These are phyloP conservation scores for Megalurothrips usitatus DNA, from an alignment of 2,888 invertebrate genomes.

Conservation along the genomic window DNA sequence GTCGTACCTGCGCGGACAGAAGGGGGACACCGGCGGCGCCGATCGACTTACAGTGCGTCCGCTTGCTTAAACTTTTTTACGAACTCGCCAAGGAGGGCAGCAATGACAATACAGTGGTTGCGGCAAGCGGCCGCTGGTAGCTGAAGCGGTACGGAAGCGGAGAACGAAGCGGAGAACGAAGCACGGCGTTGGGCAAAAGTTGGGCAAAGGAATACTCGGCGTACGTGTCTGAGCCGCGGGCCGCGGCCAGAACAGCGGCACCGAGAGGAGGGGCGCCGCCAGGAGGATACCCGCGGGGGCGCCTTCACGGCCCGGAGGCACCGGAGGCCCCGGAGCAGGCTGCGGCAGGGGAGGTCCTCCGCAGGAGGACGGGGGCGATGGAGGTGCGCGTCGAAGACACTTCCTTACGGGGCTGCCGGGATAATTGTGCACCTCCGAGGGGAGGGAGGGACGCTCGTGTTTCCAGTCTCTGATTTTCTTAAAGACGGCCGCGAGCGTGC, in stretches of 20 bases:
- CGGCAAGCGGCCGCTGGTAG: too few relatives aligned
- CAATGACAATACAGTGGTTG: too few relatives aligned
- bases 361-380: background rate
- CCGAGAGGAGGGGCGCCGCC: background rate
- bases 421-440: background rate
- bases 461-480: background rate
- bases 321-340: too few relatives aligned
- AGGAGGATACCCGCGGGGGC: background rate
- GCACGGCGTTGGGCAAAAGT: too few relatives aligned
- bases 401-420: background rate
- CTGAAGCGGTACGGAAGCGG: too few relatives aligned
- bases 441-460: background rate
- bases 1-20: too few relatives aligned
- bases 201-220: too few relatives aligned
- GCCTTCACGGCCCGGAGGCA: background rate
- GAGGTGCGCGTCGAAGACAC: background rate
- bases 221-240: too few relatives aligned
- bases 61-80: too few relatives aligned
- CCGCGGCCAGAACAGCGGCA: background rate
- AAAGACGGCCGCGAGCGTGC: background rate
- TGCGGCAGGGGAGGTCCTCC: background rate
- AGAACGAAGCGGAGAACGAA: too few relatives aligned
- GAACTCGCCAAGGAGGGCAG: too few relatives aligned
- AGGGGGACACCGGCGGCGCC: background rate
- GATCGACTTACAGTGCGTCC: too few relatives aligned